Conservation (phyloP, 2,888 invertebrate genomes). For the Epiperipatus broadwayi region DNA sequence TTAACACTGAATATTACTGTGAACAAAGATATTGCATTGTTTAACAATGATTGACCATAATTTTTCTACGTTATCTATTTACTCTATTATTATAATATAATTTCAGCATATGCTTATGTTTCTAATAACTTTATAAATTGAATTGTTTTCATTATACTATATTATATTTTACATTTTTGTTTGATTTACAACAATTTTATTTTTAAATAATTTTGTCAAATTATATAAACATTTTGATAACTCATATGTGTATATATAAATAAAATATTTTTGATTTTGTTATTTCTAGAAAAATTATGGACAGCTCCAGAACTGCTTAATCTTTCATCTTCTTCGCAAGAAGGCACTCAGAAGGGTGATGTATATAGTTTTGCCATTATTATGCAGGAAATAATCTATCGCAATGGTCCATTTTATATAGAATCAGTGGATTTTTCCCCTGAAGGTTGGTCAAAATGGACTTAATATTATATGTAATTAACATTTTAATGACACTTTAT, state of each 20-base stretch:
- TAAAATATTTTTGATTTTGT: background rate
- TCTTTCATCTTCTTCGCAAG: too few relatives aligned
- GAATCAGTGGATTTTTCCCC: constrained; percentile 46
- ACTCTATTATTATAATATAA: too few relatives aligned
- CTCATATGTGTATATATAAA: constrained; percentile 5
- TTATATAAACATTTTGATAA: background rate
- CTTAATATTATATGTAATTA: constrained; percentile 1
- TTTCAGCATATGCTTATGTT: too few relatives aligned
- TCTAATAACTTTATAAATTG: too few relatives aligned
- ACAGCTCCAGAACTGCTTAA: constrained; percentile 78
- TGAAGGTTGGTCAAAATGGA: constrained; percentile 53
- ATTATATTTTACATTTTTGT: constrained; percentile 13
- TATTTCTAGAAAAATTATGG: constrained; percentile 57
- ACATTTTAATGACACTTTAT: background rate
- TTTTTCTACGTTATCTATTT: too few relatives aligned
- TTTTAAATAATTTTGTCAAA: background rate
- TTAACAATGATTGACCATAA: too few relatives aligned
- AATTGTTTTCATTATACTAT: too few relatives aligned
- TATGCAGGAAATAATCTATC: constrained; percentile 53
- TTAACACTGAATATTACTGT: too few relatives aligned
- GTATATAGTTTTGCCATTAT: constrained; percentile 69
- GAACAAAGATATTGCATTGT: too few relatives aligned
- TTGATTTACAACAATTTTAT: background rate
- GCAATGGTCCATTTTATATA: constrained; percentile 70
- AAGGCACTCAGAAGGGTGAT: constrained; percentile 73